A percentile compares a stretch with the other conserved stretches of the same genome.
Conservation (phyloP, 2,113 vertebrate species). For the Cephalopterus ornatus region DNA sequence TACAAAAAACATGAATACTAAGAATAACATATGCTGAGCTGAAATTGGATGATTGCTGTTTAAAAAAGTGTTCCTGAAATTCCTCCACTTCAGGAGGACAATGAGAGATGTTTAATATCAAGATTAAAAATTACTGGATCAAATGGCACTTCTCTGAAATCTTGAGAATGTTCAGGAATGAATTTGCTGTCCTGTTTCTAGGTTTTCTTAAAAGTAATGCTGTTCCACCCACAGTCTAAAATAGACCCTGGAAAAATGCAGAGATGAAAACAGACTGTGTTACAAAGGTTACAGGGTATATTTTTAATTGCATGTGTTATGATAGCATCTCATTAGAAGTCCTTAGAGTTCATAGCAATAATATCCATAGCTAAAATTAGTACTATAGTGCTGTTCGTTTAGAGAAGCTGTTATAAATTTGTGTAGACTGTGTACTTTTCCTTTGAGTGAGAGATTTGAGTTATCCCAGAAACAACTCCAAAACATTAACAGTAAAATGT, state of each 20-base stretch:
- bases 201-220: not conserved
- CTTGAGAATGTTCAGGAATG: not conserved
- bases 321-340: not conserved
- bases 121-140: not conserved
- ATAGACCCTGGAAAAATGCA: not conserved
- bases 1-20: not conserved
- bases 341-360: not conserved
- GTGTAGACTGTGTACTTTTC: not conserved
- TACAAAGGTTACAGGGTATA: not conserved
- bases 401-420: not conserved
- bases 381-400: not conserved
- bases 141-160: not conserved
- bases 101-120: not conserved
- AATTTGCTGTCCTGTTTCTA: not conserved
- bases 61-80: not conserved
- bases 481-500: not conserved
- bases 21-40: not conserved
- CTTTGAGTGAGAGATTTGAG: not conserved
- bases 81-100: not conserved
- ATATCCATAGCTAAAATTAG: constrained; percentile 35
- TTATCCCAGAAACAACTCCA: not conserved
- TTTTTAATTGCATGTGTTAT: not conserved
- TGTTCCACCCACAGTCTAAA: not conserved
- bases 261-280: not conserved
- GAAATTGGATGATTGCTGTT: not conserved